phyloP scores from a whole-genome alignment of 2,113 vertebrate species.

The Plectropomus leopardus region DNA sequence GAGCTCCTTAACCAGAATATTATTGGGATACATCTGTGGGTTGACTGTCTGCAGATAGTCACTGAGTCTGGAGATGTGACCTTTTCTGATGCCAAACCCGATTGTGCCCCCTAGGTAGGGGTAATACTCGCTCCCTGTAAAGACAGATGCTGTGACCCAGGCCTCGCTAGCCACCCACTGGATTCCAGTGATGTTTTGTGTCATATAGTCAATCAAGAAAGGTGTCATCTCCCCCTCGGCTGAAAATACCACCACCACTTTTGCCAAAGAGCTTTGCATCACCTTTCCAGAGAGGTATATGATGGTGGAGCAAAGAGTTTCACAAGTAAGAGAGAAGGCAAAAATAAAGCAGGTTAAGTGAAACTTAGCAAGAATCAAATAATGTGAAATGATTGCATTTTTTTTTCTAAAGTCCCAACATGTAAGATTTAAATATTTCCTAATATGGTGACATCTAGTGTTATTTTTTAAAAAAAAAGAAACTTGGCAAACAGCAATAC shows the following conservation, averaged over 20 bases:
- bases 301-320: background rate
- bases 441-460: background rate
- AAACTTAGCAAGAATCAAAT: background rate
- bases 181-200: slow-evolving; percentile 82
- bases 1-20: slow-evolving; percentile 78
- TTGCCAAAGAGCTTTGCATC: slow-evolving; percentile 81
- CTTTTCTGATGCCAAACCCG: slow-evolving; percentile 82
- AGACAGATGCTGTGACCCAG: slow-evolving; percentile 84
- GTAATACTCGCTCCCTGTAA: slow-evolving; percentile 78
- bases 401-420: background rate
- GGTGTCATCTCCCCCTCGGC: slow-evolving; percentile 84
- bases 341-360: background rate
- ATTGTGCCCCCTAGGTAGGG: slow-evolving; percentile 83
- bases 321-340: background rate
- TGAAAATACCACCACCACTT: slow-evolving; percentile 83
- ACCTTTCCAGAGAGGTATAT: slow-evolving; percentile 53
- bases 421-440: too few relatives aligned
- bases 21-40: slow-evolving; percentile 74
- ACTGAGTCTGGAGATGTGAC: slow-evolving; percentile 75
- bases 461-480: background rate
- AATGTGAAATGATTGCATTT: background rate
- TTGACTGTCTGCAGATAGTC: slow-evolving; percentile 79
- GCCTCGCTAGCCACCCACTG: slow-evolving; percentile 87
- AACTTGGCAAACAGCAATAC: background rate
- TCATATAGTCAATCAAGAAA: slow-evolving; percentile 82